Evolutionary conservation across 2,113 vertebrate species (phyloP).

Genomic region (Cebidichthys violaceus): DNA sequence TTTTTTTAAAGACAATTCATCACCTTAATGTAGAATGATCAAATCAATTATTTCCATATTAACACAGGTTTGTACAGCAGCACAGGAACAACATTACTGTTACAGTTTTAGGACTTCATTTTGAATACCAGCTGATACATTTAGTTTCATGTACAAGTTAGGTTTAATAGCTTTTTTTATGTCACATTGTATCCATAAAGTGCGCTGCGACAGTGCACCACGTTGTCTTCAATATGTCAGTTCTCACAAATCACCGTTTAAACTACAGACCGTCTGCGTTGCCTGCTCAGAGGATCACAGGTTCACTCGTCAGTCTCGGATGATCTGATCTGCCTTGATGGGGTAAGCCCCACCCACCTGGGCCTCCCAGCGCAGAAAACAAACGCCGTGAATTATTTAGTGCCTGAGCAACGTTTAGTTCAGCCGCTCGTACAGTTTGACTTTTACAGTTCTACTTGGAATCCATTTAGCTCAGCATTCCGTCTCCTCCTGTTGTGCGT

Average conservation of each 20-base stretch:
- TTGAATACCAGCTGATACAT: background rate
- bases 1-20: background rate
- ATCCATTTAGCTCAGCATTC: conserved; percentile 29
- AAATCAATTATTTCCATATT: background rate
- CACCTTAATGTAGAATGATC: background rate
- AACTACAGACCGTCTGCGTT: background rate
- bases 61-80: background rate
- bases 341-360: conserved; percentile 37
- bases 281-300: background rate
- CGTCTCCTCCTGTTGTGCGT: background rate
- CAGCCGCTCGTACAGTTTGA: conserved; percentile 50
- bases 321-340: conserved; percentile 49
- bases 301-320: conserved; percentile 20
- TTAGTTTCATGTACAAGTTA: background rate
- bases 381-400: conserved; percentile 66
- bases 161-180: background rate
- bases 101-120: background rate
- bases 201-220: too few species aligned
- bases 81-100: background rate
- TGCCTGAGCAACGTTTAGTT: conserved; percentile 35
- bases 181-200: background rate
- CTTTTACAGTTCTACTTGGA: conserved; percentile 44
- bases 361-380: conserved; percentile 49
- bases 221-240: background rate
- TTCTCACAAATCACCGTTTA: background rate